Percentiles rank a stretch among this genome's conserved stretches.
phyloP scores from a whole-genome alignment of 2,797 vertebrate genomes.

The Cirrhinus molitorella region DNA sequence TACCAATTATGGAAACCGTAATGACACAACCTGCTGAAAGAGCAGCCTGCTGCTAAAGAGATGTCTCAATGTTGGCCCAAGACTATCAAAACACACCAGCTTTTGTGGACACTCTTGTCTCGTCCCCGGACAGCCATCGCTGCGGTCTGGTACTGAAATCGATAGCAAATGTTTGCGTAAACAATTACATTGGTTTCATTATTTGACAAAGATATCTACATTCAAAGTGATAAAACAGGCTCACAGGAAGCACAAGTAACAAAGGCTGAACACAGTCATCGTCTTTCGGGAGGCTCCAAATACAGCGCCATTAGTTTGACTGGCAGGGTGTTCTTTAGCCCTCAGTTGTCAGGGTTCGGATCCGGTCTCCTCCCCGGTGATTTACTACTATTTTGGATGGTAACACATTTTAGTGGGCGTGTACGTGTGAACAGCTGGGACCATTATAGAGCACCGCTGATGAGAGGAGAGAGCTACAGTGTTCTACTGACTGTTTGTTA shows the following conservation, averaged over 20 bases:
- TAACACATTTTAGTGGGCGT: slow-evolving; percentile 38
- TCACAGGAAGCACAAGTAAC: slow-evolving; percentile 13
- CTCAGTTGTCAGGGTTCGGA: slow-evolving; percentile 24
- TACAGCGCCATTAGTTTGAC: slow-evolving; percentile 14
- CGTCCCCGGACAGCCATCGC: not conserved
- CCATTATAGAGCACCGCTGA: slow-evolving; percentile 7
- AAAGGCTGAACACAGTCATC: slow-evolving; percentile 34
- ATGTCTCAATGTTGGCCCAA: not conserved
- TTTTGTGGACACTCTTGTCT: not conserved
- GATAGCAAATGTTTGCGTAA: not conserved
- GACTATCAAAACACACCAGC: not conserved
- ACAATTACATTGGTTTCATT: not conserved
- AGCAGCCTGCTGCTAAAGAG: not conserved
- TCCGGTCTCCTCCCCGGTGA: slow-evolving; percentile 46
- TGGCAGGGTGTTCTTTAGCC: slow-evolving; percentile 32
- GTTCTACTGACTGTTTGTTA: not conserved
- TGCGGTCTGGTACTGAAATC: not conserved
- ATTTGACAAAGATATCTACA: not conserved
- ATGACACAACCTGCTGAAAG: not conserved
- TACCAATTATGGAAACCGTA: not conserved
- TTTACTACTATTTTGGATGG: slow-evolving; percentile 41
- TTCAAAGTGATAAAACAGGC: slow-evolving; percentile 37
- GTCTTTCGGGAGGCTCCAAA: slow-evolving; percentile 19
- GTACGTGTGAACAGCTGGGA: slow-evolving; percentile 46
- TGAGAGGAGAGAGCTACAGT: slow-evolving; percentile 25